phyloP scores from a whole-genome alignment of 2,797 vertebrate species.

The Clangula hyemalis region DNA sequence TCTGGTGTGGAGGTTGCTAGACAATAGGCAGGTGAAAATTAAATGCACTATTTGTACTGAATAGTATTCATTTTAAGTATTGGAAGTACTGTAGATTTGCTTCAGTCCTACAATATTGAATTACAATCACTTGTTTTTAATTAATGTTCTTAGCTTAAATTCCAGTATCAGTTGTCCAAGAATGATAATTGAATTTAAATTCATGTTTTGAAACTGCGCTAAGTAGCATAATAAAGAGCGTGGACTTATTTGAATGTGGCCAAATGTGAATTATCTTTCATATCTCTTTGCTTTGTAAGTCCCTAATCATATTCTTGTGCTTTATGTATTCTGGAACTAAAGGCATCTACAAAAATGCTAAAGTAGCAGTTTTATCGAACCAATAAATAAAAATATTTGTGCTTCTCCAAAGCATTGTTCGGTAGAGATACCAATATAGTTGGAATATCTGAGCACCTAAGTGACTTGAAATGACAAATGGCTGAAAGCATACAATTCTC shows the following conservation, averaged over 20 bases:
- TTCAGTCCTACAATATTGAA: background rate
- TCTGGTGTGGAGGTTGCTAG: background rate
- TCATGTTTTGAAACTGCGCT: background rate
- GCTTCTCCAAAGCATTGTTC: background rate
- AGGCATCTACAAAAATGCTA: background rate
- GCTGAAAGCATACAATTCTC: background rate
- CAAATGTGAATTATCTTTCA: background rate
- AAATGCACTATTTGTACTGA: background rate
- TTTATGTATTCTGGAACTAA: background rate
- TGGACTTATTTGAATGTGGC: background rate
- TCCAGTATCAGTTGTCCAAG: background rate
- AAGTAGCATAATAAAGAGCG: background rate
- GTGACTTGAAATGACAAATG: accelerated
- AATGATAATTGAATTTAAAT: background rate
- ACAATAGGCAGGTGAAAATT: background rate
- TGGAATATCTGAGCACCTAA: background rate
- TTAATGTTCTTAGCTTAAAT: background rate
- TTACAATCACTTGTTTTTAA: background rate
- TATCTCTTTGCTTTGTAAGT: background rate
- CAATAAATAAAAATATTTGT: background rate
- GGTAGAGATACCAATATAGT: background rate
- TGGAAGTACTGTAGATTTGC: background rate
- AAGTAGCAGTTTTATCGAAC: background rate
- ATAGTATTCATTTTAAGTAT: background rate
- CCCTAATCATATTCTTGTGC: background rate